Base-by-base conservation (phyloP, 2,888 invertebrate genomes). In the Phrixothrix hirtus region DNA sequence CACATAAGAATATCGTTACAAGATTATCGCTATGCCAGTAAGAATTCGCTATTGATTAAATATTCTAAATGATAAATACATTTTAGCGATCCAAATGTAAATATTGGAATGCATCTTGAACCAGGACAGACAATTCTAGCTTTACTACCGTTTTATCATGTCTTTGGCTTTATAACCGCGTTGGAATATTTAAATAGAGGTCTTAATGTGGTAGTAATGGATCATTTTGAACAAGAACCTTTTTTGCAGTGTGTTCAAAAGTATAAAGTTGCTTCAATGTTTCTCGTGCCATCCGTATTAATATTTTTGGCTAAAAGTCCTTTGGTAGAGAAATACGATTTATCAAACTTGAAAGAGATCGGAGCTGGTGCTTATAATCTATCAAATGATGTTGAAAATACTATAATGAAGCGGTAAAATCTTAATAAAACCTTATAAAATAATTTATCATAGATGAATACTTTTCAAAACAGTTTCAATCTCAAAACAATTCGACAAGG, bases 301-400 rank as follows among this genome's bases (percentile, higher is more conserved):
- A 83, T 89, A 16, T 89, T 91, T 70, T 72, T 93, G 49, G 87
- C 88, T 0, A 89, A 90, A 71, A 84, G 86, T 67, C 88, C 89
- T 0, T 74, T 87, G 26, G 86, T 90, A 6, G 76, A 81, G 7
- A 81, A 86, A 51, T 89, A 85, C 66, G 84, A 92, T 70, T 74
- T 92, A 39, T 81, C 83, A 0, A 83, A 83, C 1, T 67, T 92
- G 1, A 78, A 81, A 59, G 78, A 80, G 13, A 77, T 90, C 35
- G 79, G 86, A 70, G 84, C 84, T 63, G 90, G 88, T 1, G 91
- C 91, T 1, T 90, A 92, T 0, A 87, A 91, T 0, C 75, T 91
- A 5, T 21, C 43, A 86, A 13, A 92, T 76, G 52, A 93, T 78
- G 70, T 92, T 1, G 5, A 37, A 37, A 9, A 37, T 9, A n/a